A percentile compares a stretch with the other conserved stretches of the same genome.
Evolutionary conservation across 2,888 invertebrate species (phyloP).

Genomic region (Acanthosepion esculentum): DNA sequence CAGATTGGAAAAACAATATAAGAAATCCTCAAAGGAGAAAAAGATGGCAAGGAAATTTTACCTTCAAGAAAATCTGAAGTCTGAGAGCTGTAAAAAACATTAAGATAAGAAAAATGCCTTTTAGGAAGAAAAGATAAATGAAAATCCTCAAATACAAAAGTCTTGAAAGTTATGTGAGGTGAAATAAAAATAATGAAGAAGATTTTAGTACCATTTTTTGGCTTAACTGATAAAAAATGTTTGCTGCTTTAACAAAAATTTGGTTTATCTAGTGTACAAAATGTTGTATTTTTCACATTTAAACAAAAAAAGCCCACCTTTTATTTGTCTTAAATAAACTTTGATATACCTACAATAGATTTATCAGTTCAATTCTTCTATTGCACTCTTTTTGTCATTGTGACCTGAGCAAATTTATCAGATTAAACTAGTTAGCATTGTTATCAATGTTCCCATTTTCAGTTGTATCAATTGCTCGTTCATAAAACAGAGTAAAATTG

Average conservation of each 20-base stretch:
- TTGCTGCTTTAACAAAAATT: background rate
- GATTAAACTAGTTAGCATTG: background rate
- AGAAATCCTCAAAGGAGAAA: background rate
- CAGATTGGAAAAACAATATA: background rate
- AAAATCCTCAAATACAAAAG: background rate
- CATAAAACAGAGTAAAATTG: background rate
- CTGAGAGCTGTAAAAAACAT: background rate
- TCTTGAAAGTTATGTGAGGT: background rate
- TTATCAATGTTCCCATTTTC: background rate
- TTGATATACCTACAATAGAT: background rate
- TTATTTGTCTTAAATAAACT: background rate
- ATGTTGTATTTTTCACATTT: background rate
- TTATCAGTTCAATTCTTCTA: background rate
- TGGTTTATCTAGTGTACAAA: background rate
- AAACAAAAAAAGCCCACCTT: background rate
- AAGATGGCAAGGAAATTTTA: background rate
- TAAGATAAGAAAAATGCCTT: background rate
- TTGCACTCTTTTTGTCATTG: background rate
- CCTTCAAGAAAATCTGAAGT: background rate
- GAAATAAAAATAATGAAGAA: conserved; percentile 14
- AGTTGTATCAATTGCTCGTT: background rate
- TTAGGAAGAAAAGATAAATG: background rate
- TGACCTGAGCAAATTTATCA: background rate
- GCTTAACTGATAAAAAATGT: background rate
- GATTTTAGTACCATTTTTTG: background rate